phyloP scores from a whole-genome alignment of 2,797 vertebrate genomes.

The Pseudomugil tenellus region DNA sequence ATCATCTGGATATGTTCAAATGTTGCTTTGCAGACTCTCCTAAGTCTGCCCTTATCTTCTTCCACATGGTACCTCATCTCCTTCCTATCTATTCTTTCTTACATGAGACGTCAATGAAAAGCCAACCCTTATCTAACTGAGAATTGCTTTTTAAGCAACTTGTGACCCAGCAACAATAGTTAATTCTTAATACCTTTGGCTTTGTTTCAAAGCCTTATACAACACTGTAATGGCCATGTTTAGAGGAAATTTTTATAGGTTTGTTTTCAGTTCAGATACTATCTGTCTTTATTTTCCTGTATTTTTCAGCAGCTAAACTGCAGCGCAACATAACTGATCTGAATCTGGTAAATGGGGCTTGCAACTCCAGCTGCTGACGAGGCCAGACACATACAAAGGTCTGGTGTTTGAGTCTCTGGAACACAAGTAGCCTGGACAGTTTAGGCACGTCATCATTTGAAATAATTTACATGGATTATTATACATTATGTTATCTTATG shows the following conservation, averaged over 20 bases:
- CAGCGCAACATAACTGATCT: constrained; percentile 72
- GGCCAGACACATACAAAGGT: constrained; percentile 56
- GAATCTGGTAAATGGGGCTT: constrained; percentile 81
- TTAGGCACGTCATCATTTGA: constrained; percentile 34
- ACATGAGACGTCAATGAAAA: constrained; percentile 40
- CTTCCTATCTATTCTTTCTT: constrained; percentile 42
- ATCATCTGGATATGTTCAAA: constrained; percentile 29
- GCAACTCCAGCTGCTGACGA: constrained; percentile 73
- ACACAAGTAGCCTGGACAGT: constrained; percentile 40
- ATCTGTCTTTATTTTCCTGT: constrained; percentile 80
- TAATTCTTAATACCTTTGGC: constrained; percentile 55
- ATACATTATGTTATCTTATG: constrained; percentile 5
- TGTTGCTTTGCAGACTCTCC: constrained; percentile 9
- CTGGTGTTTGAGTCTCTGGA: constrained; percentile 35
- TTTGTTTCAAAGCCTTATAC: constrained; percentile 61
- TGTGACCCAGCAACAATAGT: constrained; percentile 56
- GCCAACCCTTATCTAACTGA: constrained; percentile 39
- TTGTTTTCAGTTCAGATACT: constrained; percentile 79
- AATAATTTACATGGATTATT: constrained; percentile 23
- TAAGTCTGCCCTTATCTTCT: constrained; percentile 31
- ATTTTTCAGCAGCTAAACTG: constrained; percentile 79
- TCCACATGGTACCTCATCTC: constrained; percentile 32
- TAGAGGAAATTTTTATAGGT: constrained; percentile 67
- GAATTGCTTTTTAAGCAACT: constrained; percentile 56
- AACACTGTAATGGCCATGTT: constrained; percentile 60